A percentile compares a stretch with the other conserved stretches of the same genome.
phyloP scores from a whole-genome alignment of 2,113 vertebrate species.

The Balaenoptera acutorostrata region DNA sequence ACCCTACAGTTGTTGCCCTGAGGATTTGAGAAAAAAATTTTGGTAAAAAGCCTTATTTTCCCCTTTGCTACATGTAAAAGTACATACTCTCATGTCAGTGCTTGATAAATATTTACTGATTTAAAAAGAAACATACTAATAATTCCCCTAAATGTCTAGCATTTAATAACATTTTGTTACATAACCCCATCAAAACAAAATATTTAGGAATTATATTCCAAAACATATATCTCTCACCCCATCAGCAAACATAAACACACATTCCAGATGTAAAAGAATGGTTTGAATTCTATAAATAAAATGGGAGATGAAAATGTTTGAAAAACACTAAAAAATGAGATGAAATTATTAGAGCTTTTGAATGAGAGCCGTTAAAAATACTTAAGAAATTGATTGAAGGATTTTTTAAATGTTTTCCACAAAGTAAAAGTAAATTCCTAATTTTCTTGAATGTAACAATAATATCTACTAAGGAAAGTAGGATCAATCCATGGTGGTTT shows the following conservation, averaged over 20 bases:
- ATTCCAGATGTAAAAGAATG: neutral
- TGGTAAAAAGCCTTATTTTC: neutral
- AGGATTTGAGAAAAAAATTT: neutral
- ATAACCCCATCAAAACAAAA: neutral
- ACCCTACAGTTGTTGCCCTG: neutral
- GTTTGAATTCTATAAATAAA: neutral
- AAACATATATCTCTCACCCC: neutral
- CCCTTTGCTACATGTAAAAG: neutral
- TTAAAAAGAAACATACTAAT: neutral
- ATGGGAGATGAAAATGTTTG: neutral
- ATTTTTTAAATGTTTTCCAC: neutral
- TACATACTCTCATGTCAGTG: neutral
- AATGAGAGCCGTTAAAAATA: neutral
- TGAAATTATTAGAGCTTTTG: neutral
- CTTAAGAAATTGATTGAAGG: neutral
- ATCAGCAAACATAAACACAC: neutral
- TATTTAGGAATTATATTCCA: slow-evolving; percentile 24
- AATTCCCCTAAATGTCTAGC: neutral
- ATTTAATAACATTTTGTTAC: slow-evolving; percentile 2
- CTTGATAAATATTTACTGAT: neutral
- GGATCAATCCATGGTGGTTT: neutral
- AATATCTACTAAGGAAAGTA: neutral
- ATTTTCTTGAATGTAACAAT: neutral
- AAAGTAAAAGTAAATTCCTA: neutral
- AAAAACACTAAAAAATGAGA: neutral